Evolutionary conservation across 2,888 invertebrate genomes (phyloP).

Genomic region (Cryptocephalus moraei): DNA sequence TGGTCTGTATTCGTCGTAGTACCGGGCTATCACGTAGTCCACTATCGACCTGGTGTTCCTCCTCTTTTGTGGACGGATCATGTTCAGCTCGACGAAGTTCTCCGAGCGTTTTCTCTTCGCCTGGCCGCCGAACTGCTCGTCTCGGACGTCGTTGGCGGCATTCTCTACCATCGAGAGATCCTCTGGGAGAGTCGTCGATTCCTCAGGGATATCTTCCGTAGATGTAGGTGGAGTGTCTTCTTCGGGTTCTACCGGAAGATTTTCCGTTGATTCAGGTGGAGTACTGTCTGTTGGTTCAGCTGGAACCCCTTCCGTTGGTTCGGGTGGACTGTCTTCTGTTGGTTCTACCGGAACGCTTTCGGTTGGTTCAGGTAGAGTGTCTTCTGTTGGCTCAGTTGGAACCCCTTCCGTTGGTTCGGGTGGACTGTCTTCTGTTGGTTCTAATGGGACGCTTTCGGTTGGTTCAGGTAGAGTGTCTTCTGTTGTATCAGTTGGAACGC

Average conservation of each 20-base stretch:
- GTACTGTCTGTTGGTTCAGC: background rate
- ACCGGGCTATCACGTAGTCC: slow-evolving; percentile 33
- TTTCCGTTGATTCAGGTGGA: background rate
- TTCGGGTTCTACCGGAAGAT: background rate
- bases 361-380: background rate
- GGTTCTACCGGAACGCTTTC: too few species aligned
- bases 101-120: background rate
- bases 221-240: background rate
- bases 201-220: background rate
- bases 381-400: background rate
- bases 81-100: slow-evolving; percentile 5
- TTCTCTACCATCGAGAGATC: background rate
- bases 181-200: background rate
- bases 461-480: background rate
- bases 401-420: background rate
- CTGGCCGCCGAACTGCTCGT: background rate
- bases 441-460: background rate
- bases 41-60: slow-evolving; percentile 18
- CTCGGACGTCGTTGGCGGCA: background rate
- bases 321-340: too few species aligned
- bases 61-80: slow-evolving; percentile 1
- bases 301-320: too few species aligned
- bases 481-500: too few species aligned
- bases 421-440: background rate
- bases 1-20: slow-evolving; percentile 22